These are phyloP conservation scores for Contarinia nasturtii DNA, from an alignment of 1,140 invertebrate genomes.

Conservation along the genomic window DNA sequence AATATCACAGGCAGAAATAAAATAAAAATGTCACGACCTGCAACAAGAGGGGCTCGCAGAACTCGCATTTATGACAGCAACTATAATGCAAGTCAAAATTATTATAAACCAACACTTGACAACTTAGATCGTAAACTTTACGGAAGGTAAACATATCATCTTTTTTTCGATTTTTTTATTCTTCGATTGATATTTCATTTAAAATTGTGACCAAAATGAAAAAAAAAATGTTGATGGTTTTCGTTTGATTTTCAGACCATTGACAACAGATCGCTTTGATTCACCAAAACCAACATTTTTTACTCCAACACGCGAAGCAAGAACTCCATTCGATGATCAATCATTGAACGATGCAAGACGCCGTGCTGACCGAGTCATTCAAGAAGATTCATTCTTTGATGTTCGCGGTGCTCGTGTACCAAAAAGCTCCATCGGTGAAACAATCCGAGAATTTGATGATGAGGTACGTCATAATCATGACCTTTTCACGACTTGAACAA, in stretches of 20 bases:
- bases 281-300: background rate
- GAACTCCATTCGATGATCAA: background rate
- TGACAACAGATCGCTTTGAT: too few relatives aligned
- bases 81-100: conserved; percentile 57
- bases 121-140: conserved; percentile 46
- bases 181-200: too few relatives aligned
- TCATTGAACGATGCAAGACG: conserved; percentile 4
- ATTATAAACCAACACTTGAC: conserved; percentile 55
- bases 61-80: conserved; percentile 60
- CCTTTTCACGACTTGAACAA: background rate
- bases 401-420: conserved; percentile 25
- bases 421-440: conserved; percentile 25
- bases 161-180: too few relatives aligned
- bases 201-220: too few relatives aligned
- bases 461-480: conserved; percentile 18
- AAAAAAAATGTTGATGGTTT: background rate
- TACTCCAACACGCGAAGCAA: background rate
- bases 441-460: conserved; percentile 23
- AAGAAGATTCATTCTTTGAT: conserved; percentile 21
- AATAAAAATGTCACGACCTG: background rate
- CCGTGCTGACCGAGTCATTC: conserved; percentile 9
- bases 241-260: too few relatives aligned
- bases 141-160: conserved; percentile 3
- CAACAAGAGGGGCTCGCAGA: conserved; percentile 36
- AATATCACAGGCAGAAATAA: too few relatives aligned